A percentile compares a stretch with the other conserved stretches of the same genome.
Conservation (phyloP, 2,113 vertebrate species). For the Heloderma charlesbogerti region DNA sequence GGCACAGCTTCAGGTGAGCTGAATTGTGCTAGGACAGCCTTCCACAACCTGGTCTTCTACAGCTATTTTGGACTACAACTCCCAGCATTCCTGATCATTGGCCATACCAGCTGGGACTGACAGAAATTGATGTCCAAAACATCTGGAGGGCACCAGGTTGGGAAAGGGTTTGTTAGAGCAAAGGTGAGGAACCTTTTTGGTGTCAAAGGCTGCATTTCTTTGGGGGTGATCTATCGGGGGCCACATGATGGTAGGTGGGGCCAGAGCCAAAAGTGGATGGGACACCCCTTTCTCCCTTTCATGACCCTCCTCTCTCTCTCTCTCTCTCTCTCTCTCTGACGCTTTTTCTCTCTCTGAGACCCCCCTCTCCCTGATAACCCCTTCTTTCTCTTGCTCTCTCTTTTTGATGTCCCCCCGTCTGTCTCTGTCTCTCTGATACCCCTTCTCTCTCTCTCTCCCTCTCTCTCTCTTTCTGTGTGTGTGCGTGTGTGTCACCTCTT, state of each 20-base stretch:
- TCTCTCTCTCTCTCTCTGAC: not conserved
- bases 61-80: too few relatives aligned
- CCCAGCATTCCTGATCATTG: too few relatives aligned
- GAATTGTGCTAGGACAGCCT: not conserved
- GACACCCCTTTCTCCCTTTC: not conserved
- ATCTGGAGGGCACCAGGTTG: too few relatives aligned
- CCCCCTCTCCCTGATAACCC: too few relatives aligned
- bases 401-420: not conserved
- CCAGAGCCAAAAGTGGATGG: not conserved
- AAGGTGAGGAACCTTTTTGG: not conserved
- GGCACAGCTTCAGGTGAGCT: not conserved
- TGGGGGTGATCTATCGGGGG: not conserved
- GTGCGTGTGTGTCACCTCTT: too few relatives aligned
- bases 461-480: too few relatives aligned
- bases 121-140: too few relatives aligned
- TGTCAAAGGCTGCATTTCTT: not conserved
- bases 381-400: not conserved
- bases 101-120: too few relatives aligned
- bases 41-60: too few relatives aligned
- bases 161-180: not conserved
- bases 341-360: too few relatives aligned
- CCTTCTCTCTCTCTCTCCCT: not conserved
- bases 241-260: not conserved
- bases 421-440: not conserved
- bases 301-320: not conserved